Base-by-base conservation (phyloP, 2,797 vertebrate genomes). In the Melanogrammus aeglefinus region DNA sequence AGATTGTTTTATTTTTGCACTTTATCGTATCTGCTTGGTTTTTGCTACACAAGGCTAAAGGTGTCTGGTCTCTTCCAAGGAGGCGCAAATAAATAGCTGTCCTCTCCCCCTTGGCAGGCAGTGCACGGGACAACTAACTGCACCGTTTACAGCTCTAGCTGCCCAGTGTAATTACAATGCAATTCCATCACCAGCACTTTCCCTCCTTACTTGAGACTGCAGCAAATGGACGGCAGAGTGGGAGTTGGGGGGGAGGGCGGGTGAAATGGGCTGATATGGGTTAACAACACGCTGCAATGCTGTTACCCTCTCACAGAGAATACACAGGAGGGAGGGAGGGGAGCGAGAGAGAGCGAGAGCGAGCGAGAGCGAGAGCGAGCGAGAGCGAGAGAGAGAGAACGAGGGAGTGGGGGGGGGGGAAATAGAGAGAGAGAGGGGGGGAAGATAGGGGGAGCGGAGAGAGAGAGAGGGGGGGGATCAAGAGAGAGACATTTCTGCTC, bases 251-350 rank as follows among this genome's bases (percentile, higher is more conserved):
- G 51, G 21, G 51, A 21, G 21, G 7, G 51, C 21, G 51, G 18
- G 51, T 63, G 51, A 63, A 63, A 63, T 63, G 51, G 51, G 4
- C 51, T 63, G 51, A 63, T 63, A 63, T 63, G 51, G 51, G 51
- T 63, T 63, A 63, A 63, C 51, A 63, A 63, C 51, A 63, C 51
- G 51, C 51, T 63, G 51, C 51, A 63, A 63, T 63, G 51, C 51
- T n/a, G 51, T 63, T 16, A 63, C 51, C 51, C 69, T 31, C 69
- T 71, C 69, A 71, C 69, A 71, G 69, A 71, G 9, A 71, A 29
- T 71, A 71, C 29, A 27, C 29, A 12, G 69, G 69, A 31, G 24
- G 27, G 3, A 12, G 69, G 1, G 24, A 29, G 24, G 1, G 12
- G 31, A 31, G 31, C 1, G 31, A 31, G 31, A 31, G 31, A 31